Conservation (phyloP, 2,113 vertebrate species). For the Pithys albifrons region DNA sequence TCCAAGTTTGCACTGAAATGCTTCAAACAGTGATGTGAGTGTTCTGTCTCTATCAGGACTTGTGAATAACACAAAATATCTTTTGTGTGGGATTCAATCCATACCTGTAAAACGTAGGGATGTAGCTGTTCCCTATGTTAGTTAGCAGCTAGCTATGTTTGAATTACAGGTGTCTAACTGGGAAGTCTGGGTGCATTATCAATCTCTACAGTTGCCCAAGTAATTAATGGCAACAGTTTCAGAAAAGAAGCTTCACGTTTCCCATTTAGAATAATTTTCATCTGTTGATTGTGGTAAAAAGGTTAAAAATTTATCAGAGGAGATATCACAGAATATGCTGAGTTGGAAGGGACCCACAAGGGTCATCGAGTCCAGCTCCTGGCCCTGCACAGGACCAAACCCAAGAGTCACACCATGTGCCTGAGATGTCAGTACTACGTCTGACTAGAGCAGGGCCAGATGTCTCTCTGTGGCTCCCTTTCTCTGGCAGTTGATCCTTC, state of each 20-base stretch:
- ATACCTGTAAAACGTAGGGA: background rate
- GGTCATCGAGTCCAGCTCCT: background rate
- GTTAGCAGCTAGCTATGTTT: background rate
- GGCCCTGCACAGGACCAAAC: background rate
- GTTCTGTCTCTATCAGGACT: background rate
- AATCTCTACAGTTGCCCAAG: background rate
- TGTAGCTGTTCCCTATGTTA: background rate
- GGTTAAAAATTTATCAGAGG: background rate
- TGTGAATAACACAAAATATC: background rate
- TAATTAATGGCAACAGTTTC: background rate
- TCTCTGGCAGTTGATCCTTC: background rate
- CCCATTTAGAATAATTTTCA: background rate
- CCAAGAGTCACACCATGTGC: background rate
- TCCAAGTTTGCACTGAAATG: too few relatives aligned
- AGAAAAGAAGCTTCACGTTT: background rate
- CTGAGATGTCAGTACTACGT: fast-evolving
- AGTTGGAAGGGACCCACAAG: background rate
- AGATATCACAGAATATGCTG: background rate
- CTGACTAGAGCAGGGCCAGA: background rate
- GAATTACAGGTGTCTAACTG: background rate
- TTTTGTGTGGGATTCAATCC: background rate
- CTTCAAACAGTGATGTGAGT: background rate
- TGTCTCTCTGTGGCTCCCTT: background rate
- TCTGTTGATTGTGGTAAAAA: background rate
- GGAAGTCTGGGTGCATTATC: background rate